These are phyloP conservation scores for Drosophila pseudoobscura DNA, from an alignment of 1,140 invertebrate species.

Conservation along the genomic window DNA sequence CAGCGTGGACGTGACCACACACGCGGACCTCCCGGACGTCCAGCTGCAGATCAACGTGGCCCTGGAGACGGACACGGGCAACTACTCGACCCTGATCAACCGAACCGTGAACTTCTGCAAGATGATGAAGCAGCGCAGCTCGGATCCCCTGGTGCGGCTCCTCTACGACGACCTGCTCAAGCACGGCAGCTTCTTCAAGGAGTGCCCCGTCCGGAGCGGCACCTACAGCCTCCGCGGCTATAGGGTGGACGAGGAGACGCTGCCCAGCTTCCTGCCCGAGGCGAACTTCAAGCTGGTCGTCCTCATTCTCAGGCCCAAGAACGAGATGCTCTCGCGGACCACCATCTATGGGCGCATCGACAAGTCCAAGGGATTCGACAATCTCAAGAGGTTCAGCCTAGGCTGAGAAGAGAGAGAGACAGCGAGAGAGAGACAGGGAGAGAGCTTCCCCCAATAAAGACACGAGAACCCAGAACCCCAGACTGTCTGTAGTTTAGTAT, in stretches of 20 bases:
- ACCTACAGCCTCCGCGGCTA: slow-evolving; percentile 56
- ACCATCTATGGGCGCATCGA: slow-evolving; percentile 63
- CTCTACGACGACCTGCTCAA: slow-evolving; percentile 68
- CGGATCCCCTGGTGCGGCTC: slow-evolving; percentile 48
- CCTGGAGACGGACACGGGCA: slow-evolving; percentile 55
- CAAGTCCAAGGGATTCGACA: slow-evolving; percentile 80
- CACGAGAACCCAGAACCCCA: neutral
- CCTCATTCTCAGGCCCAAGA: slow-evolving; percentile 28
- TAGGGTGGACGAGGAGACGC: slow-evolving; percentile 66
- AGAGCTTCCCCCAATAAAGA: slow-evolving; percentile 26
- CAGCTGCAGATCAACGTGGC: slow-evolving; percentile 35
- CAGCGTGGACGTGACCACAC: slow-evolving; percentile 26
- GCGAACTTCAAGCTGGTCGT: slow-evolving; percentile 53
- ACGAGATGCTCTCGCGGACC: slow-evolving; percentile 41
- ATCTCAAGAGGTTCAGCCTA: slow-evolving; percentile 77
- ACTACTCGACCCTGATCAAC: slow-evolving; percentile 56
- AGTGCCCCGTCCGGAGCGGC: slow-evolving; percentile 65
- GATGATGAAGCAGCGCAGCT: slow-evolving; percentile 59
- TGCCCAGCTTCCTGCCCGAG: slow-evolving; percentile 75
- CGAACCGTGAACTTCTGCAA: slow-evolving; percentile 63
- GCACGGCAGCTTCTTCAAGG: slow-evolving; percentile 62
- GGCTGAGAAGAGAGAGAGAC: slow-evolving; percentile 24
- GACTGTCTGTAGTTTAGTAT: slow-evolving; percentile 65
- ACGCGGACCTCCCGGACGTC: slow-evolving; percentile 55
- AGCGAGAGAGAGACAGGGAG: too few species aligned